Evolutionary conservation across 2,797 vertebrate genomes (phyloP).

Genomic region (Champsocephalus gunnari): DNA sequence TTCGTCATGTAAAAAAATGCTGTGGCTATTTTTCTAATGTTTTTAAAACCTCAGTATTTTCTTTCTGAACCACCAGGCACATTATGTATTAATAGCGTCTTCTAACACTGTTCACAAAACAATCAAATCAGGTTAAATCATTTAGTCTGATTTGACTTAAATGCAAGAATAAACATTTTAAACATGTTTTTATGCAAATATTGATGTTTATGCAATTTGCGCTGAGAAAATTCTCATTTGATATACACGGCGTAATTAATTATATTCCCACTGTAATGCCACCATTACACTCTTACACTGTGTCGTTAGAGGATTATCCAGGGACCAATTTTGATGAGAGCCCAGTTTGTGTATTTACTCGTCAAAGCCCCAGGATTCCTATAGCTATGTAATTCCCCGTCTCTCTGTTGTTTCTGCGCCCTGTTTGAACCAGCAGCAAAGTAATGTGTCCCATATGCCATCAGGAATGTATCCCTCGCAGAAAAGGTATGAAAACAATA

Average conservation of each 20-base stretch:
- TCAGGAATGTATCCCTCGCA: conserved; percentile 61
- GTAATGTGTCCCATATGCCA: conserved; percentile 79
- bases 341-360: conserved; percentile 48
- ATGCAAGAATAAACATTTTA: conserved; percentile 48
- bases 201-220: conserved; percentile 35
- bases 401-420: conserved; percentile 70
- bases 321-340: conserved; percentile 69
- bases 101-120: conserved; percentile 4
- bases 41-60: background rate
- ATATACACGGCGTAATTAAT: conserved; percentile 63
- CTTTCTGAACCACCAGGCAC: conserved; percentile 8
- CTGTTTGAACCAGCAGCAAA: conserved; percentile 65
- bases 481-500: conserved; percentile 78
- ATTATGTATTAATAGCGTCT: conserved; percentile 35
- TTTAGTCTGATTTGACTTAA: conserved; percentile 31
- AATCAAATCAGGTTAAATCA: conserved; percentile 36
- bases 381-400: conserved; percentile 45
- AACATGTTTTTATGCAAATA: conserved; percentile 52
- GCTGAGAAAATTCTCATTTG: conserved; percentile 55
- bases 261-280: conserved; percentile 65
- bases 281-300: conserved; percentile 69
- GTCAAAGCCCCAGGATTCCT: conserved; percentile 67
- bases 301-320: conserved; percentile 72
- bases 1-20: conserved; percentile 5
- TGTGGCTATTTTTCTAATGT: background rate